Conservation (phyloP, 2,113 vertebrate genomes). For the Apteryx mantelli region DNA sequence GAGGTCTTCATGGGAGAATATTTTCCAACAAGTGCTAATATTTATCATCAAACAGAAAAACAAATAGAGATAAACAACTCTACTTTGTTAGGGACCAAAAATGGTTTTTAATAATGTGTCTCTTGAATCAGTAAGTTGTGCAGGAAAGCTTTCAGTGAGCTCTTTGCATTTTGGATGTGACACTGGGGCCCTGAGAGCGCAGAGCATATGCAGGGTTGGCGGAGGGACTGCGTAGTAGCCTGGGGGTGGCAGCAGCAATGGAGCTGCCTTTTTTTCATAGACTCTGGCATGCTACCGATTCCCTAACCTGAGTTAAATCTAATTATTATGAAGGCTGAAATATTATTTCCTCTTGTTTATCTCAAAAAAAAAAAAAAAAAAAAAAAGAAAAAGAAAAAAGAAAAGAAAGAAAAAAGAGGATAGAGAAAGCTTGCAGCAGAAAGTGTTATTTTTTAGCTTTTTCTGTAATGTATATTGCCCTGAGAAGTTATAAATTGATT, state of each 20-base stretch:
- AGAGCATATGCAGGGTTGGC: neutral
- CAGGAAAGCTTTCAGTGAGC: neutral
- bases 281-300: neutral
- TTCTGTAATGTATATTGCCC: neutral
- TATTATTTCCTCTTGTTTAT: neutral
- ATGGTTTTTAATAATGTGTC: neutral
- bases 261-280: neutral
- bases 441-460: neutral
- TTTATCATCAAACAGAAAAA: neutral
- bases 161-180: neutral
- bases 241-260: neutral
- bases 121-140: neutral
- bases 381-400: neutral
- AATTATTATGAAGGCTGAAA: neutral
- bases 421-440: neutral
- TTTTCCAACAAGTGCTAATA: neutral
- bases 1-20: neutral
- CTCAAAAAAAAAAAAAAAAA: neutral
- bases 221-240: neutral
- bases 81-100: neutral
- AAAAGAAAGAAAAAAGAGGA: neutral
- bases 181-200: neutral
- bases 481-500: constrained; percentile 46
- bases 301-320: neutral
- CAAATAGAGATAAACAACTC: neutral